Percentiles rank a stretch among this genome's conserved stretches.
Conservation (phyloP, 2,113 vertebrate species). For the Callionymus lyra region DNA sequence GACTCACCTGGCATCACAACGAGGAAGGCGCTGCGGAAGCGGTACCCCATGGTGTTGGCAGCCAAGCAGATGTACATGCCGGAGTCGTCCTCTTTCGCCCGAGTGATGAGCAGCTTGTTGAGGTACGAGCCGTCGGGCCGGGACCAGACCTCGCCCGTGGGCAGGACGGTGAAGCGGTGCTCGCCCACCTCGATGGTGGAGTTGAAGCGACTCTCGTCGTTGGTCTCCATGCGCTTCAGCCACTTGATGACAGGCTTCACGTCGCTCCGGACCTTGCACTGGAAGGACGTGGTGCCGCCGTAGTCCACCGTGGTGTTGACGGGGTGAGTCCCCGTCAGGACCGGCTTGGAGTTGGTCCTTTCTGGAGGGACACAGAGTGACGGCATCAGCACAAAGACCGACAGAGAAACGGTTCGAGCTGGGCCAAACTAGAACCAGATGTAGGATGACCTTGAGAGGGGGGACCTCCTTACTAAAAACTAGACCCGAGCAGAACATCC, state of each 20-base stretch:
- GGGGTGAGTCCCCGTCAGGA: conserved; percentile 89
- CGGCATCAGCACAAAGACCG: too few species aligned
- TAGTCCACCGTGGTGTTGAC: conserved; percentile 96
- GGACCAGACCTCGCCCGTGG: conserved; percentile 94
- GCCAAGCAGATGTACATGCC: conserved; percentile 98
- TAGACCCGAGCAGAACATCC: too few species aligned
- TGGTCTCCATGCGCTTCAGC: conserved; percentile 89
- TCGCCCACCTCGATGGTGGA: conserved; percentile 91
- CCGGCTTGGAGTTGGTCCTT: conserved; percentile 89
- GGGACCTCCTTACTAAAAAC: too few species aligned
- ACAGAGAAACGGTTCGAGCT: conserved; percentile 3
- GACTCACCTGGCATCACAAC: conserved; percentile 85
- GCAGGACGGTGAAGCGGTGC: conserved; percentile 90
- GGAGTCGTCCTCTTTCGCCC: conserved; percentile 88
- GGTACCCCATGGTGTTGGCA: conserved; percentile 98
- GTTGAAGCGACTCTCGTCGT: conserved; percentile 88
- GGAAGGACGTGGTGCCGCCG: conserved; percentile 90
- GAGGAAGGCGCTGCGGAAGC: conserved; percentile 93
- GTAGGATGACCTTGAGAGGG: too few species aligned
- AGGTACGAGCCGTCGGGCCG: conserved; percentile 94
- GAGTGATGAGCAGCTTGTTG: conserved; percentile 93
- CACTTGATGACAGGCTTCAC: conserved; percentile 98
- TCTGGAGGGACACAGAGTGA: conserved; percentile 59
- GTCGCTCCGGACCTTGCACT: conserved; percentile 95
- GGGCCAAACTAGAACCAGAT: too few species aligned